These are phyloP conservation scores for Hetaerina titia DNA, from an alignment of 2,888 invertebrate species.

Conservation along the genomic window DNA sequence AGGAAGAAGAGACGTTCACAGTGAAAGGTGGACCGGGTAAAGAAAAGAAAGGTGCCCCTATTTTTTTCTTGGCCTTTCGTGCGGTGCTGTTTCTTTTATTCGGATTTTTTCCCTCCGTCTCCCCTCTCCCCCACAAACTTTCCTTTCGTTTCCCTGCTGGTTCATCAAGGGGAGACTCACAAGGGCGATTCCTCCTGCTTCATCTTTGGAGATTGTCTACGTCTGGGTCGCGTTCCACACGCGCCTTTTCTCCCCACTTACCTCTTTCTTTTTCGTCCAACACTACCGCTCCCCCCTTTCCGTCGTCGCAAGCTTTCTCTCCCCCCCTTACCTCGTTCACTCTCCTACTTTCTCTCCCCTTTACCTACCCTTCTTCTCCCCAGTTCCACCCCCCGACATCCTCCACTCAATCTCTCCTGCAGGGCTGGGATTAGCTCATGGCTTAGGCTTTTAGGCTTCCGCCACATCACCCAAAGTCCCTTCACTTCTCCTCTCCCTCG, in stretches of 20 bases:
- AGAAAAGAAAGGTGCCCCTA: no score
- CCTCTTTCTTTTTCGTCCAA: neutral
- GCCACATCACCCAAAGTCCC: conserved; percentile 46
- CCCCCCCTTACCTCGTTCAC: neutral
- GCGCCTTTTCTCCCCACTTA: neutral
- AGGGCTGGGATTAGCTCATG: conserved; percentile 52
- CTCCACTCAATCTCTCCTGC: conserved; percentile 29
- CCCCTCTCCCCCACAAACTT: no score
- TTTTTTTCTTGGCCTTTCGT: neutral
- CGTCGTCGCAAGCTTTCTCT: neutral
- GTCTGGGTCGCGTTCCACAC: neutral
- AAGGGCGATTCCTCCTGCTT: neutral
- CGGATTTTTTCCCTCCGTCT: neutral
- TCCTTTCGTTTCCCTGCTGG: neutral
- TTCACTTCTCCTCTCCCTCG: conserved; percentile 43
- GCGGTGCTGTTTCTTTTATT: neutral
- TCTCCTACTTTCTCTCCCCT: neutral
- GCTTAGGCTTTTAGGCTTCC: conserved; percentile 57
- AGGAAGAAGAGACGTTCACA: no score
- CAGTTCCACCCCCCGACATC: conserved; percentile 2
- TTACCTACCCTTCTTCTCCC: neutral
- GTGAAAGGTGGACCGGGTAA: no score
- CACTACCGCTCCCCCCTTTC: neutral
- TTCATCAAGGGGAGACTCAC: neutral
- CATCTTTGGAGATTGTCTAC: neutral